Evolutionary conservation across 1,140 invertebrate species (phyloP).

Genomic region (Caenorhabditis tropicalis): DNA sequence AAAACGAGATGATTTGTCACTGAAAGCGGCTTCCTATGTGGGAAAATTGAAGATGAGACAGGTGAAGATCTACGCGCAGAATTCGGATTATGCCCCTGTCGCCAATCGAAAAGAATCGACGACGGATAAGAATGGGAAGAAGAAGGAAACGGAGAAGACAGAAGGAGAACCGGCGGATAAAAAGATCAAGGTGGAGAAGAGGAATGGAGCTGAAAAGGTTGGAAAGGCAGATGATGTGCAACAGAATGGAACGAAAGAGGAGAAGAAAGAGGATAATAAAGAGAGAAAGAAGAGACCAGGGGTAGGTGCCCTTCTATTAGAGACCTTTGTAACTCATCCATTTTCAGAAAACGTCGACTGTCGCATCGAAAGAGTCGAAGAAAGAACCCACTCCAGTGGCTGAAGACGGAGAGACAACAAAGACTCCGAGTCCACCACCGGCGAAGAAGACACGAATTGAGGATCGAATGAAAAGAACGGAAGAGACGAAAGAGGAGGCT

Average conservation of each 20-base stretch:
- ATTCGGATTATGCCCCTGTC: not conserved
- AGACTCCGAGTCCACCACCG: not conserved
- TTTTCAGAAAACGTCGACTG: not conserved
- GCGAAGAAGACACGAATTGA: slow-evolving; percentile 21
- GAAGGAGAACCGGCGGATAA: slow-evolving; percentile 27
- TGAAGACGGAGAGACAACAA: not conserved
- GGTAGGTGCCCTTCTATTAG: not conserved
- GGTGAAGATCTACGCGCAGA: slow-evolving; percentile 3
- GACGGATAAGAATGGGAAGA: not conserved
- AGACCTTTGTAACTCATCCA: not conserved
- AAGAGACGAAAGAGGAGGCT: not conserved
- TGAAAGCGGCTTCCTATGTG: slow-evolving; percentile 35
- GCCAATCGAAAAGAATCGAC: not conserved
- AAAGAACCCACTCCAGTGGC: too few species aligned
- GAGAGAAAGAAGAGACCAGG: slow-evolving; percentile 5
- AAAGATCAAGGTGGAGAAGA: not conserved
- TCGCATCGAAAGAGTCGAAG: not conserved
- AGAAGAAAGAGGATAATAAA: not conserved
- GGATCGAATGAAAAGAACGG: not conserved
- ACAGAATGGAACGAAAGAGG: not conserved
- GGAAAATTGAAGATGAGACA: slow-evolving; percentile 30
- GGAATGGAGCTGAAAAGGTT: not conserved
- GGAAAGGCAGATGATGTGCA: not conserved
- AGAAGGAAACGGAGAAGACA: not conserved
- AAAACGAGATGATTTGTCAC: slow-evolving; percentile 33